These are phyloP conservation scores for Xenopus laevis DNA, from an alignment of 2,113 vertebrate species.

Conservation along the genomic window DNA sequence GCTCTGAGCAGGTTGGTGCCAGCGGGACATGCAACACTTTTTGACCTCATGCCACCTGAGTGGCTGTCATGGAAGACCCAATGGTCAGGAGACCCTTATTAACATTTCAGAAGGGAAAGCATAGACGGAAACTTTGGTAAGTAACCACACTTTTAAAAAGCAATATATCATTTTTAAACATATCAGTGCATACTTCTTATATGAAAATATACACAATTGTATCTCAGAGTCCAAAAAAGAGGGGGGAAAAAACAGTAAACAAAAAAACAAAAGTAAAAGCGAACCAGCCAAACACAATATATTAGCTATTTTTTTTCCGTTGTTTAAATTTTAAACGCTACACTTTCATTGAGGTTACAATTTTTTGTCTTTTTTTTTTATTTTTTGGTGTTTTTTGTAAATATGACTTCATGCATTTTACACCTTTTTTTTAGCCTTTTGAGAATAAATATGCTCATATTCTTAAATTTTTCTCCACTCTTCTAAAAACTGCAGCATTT, in stretches of 20 bases:
- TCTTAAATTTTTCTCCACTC: slow-evolving; percentile 73
- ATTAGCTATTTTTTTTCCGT: slow-evolving; percentile 79
- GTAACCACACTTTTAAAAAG: slow-evolving; percentile 92
- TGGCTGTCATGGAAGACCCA: slow-evolving; percentile 15
- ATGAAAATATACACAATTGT: slow-evolving; percentile 95
- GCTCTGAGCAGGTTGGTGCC: slow-evolving; percentile 1
- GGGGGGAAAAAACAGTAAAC: slow-evolving; percentile 55
- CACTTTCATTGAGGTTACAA: slow-evolving; percentile 74
- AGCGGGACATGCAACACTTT: background rate
- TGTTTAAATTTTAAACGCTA: slow-evolving; percentile 70
- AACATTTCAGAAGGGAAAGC: slow-evolving; percentile 55
- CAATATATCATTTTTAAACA: slow-evolving; percentile 89
- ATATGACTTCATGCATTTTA: slow-evolving; percentile 74
- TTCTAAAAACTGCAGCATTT: slow-evolving; percentile 93
- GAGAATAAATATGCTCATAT: slow-evolving; percentile 80
- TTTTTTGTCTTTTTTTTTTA: slow-evolving; percentile 66
- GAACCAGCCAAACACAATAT: slow-evolving; percentile 91
- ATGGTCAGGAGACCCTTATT: slow-evolving; percentile 35
- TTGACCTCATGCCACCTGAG: background rate
- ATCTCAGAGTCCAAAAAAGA: slow-evolving; percentile 87
- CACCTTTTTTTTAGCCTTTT: slow-evolving; percentile 72
- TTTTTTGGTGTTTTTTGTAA: slow-evolving; percentile 66
- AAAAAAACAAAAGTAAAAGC: slow-evolving; percentile 80
- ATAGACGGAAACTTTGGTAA: slow-evolving; percentile 89
- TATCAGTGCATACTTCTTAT: slow-evolving; percentile 94